These are phyloP conservation scores for Nephrotoma guestfalica DNA, from an alignment of 2,888 invertebrate species.

Conservation along the genomic window DNA sequence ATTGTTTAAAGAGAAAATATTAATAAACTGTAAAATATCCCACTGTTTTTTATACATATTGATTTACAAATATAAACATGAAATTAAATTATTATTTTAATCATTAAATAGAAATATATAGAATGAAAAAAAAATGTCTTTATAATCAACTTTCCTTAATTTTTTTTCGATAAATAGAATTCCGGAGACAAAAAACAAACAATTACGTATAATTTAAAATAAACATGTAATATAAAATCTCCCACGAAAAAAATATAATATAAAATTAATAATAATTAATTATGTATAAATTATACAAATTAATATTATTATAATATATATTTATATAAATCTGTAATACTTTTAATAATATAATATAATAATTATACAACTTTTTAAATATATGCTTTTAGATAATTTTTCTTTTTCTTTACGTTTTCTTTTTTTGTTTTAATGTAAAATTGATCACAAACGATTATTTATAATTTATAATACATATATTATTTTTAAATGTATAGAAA, in stretches of 20 bases:
- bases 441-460: conserved; percentile 1
- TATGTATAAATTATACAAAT: no score
- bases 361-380: not conserved
- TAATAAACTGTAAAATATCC: not conserved
- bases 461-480: not conserved
- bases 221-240: not conserved
- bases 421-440: not conserved
- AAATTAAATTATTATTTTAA: not conserved
- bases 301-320: not conserved
- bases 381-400: not conserved
- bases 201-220: not conserved
- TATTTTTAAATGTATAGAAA: not conserved
- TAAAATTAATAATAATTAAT: not conserved
- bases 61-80: not conserved
- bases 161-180: not conserved
- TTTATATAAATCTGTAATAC: not conserved
- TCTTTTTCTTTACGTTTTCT: not conserved
- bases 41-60: not conserved
- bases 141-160: not conserved
- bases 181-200: not conserved
- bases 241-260: not conserved
- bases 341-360: not conserved
- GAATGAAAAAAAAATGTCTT: not conserved
- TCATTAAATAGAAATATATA: not conserved
- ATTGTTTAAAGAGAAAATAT: not conserved